These are phyloP conservation scores for Acrobeloides nanus DNA, from an alignment of 2,888 invertebrate genomes.

Conservation along the genomic window DNA sequence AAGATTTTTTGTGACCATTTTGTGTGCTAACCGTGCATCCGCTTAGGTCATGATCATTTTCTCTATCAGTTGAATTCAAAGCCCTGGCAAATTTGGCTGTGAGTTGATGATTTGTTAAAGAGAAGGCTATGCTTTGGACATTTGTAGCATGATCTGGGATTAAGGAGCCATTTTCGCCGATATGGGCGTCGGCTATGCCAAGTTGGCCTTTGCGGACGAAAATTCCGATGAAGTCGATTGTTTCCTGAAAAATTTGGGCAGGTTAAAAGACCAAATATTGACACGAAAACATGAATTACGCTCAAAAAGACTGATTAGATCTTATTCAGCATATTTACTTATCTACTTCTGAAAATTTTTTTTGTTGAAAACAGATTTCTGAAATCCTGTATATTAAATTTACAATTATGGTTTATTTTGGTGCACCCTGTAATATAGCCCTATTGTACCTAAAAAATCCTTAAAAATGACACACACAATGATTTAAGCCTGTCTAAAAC, in stretches of 20 bases:
- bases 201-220: constrained; percentile 23
- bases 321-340: background rate
- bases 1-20: constrained; percentile 1
- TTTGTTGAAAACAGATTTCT: too few species aligned
- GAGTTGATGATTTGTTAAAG: constrained; percentile 13
- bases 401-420: too few species aligned
- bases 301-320: too few species aligned
- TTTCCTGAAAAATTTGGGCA: constrained; percentile 13
- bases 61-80: constrained; percentile 16
- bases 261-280: background rate
- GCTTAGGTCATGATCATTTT: constrained; percentile 15
- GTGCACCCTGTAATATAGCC: too few species aligned
- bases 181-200: constrained; percentile 24
- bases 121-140: constrained; percentile 24
- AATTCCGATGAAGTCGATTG: constrained; percentile 28
- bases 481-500: too few species aligned
- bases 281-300: too few species aligned
- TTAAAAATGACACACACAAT: too few species aligned
- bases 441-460: too few species aligned
- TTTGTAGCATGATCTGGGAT: constrained; percentile 18
- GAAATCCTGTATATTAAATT: too few species aligned
- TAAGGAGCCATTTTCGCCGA: constrained; percentile 12
- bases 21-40: constrained; percentile 17
- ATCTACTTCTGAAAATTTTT: constrained; percentile 3
- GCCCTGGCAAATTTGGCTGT: constrained; percentile 24